Percentiles rank a stretch among this genome's conserved stretches.
phyloP scores from a whole-genome alignment of 2,797 vertebrate genomes.

The Sphenopsis melanotis region DNA sequence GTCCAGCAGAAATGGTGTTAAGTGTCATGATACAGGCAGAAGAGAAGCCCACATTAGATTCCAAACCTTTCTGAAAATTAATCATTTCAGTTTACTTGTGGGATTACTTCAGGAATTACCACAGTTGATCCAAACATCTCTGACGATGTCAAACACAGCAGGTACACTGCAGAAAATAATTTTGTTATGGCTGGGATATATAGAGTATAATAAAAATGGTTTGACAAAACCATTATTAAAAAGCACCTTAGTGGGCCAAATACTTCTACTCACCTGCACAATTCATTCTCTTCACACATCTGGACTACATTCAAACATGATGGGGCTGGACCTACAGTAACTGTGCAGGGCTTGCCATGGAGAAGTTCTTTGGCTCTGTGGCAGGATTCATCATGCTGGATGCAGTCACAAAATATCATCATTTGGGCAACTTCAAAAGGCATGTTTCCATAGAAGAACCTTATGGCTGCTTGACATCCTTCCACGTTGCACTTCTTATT shows the following conservation, averaged over 20 bases:
- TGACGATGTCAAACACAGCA: neutral
- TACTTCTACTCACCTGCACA: slow-evolving; percentile 76
- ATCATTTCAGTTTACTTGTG: neutral
- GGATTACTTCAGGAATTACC: neutral
- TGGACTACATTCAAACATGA: slow-evolving; percentile 77
- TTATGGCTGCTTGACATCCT: slow-evolving; percentile 75
- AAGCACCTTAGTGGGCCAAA: neutral
- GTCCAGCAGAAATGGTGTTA: neutral
- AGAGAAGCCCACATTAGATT: neutral
- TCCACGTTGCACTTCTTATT: slow-evolving; percentile 72
- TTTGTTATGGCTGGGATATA: neutral
- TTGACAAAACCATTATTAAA: neutral
- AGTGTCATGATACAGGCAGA: neutral
- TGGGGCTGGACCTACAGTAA: slow-evolving; percentile 32
- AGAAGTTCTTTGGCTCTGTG: slow-evolving; percentile 76
- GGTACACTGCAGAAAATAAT: neutral
- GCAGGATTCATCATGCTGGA: slow-evolving; percentile 78
- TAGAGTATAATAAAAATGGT: neutral
- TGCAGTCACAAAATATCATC: slow-evolving; percentile 86
- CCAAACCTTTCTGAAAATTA: neutral
- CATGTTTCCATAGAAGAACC: slow-evolving; percentile 81
- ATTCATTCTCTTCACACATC: slow-evolving; percentile 70
- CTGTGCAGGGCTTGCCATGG: slow-evolving; percentile 79
- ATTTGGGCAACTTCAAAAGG: slow-evolving; percentile 81
- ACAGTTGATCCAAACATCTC: neutral